Conservation (phyloP, 1,140 invertebrate genomes). For the Drosophila setifemur region DNA sequence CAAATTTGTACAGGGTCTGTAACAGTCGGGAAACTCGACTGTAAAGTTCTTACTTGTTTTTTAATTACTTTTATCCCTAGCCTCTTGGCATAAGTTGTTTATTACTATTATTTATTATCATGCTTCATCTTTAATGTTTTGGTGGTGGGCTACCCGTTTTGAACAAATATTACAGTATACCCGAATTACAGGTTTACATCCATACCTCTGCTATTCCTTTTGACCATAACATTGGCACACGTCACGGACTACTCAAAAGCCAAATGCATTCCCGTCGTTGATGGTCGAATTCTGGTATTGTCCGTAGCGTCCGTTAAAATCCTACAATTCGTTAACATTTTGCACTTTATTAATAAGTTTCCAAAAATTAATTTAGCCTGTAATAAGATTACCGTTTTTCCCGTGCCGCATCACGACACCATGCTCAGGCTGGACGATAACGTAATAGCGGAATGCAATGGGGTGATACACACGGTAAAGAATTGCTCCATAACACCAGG, state of each 20-base stretch:
- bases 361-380: constrained; percentile 1
- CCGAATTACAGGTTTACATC: too few species aligned
- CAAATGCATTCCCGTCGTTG: neutral
- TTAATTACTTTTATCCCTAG: constrained; percentile 1
- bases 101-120: neutral
- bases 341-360: constrained; percentile 1
- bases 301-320: constrained; percentile 1
- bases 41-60: too few species aligned
- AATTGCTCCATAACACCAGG: too few species aligned
- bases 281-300: neutral
- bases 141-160: neutral
- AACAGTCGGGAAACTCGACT: too few species aligned
- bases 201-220: too few species aligned
- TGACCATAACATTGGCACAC: too few species aligned
- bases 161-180: neutral
- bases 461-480: too few species aligned
- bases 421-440: neutral
- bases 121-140: neutral
- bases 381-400: constrained; percentile 2
- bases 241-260: neutral
- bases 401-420: neutral
- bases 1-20: too few species aligned
- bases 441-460: constrained; percentile 7
- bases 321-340: too few species aligned
- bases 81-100: constrained; percentile 3